Evolutionary conservation across 2,888 invertebrate species (phyloP).

Genomic region (Acanthopleura granulata): DNA sequence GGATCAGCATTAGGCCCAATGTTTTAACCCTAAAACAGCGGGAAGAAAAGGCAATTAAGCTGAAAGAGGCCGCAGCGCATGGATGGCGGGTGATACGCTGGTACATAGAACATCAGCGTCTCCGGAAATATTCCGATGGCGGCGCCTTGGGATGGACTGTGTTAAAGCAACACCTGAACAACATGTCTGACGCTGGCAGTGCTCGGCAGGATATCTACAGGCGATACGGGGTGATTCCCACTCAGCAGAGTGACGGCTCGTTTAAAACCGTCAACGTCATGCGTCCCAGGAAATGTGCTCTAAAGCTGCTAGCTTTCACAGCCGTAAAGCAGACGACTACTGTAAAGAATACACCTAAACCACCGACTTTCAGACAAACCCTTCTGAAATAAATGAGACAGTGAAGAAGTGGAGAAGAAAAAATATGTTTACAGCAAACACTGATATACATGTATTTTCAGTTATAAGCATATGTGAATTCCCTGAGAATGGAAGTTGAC

Average conservation of each 20-base stretch:
- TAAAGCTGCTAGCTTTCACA: neutral
- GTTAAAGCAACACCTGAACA: constrained; percentile 4
- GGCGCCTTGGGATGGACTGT: neutral
- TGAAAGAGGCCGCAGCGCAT: neutral
- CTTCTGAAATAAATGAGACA: too few relatives aligned
- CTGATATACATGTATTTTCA: too few relatives aligned
- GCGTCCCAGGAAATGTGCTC: neutral
- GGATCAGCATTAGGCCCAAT: neutral
- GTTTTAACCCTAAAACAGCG: neutral
- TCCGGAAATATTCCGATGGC: neutral
- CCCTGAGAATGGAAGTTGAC: too few relatives aligned
- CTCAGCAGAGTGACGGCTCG: neutral
- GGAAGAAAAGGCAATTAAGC: neutral
- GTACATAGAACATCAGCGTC: neutral
- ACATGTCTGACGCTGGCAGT: neutral
- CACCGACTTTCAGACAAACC: neutral
- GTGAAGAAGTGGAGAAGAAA: too few relatives aligned
- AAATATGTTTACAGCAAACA: too few relatives aligned
- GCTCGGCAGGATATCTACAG: neutral
- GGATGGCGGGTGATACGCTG: neutral
- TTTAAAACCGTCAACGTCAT: neutral
- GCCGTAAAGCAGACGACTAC: neutral
- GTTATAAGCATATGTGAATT: too few relatives aligned
- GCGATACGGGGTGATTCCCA: constrained; percentile 6
- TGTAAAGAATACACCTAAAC: neutral